Evolutionary conservation across 1,140 invertebrate genomes (phyloP).

Genomic region (Cydia amplana): DNA sequence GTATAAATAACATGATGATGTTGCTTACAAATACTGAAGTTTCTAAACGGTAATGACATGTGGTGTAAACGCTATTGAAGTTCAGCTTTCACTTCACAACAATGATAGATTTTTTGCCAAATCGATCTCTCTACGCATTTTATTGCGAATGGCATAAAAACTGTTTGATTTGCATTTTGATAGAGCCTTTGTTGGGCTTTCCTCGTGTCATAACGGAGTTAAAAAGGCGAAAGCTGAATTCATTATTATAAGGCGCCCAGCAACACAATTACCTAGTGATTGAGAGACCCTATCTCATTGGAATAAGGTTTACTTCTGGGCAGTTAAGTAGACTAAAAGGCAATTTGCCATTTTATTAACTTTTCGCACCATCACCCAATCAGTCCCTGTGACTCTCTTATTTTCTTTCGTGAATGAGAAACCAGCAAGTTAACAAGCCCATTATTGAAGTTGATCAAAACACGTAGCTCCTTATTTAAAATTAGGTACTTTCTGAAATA

Average conservation of each 20-base stretch:
- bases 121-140: constrained; percentile 7
- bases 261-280: too few species aligned
- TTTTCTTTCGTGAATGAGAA: not conserved
- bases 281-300: too few species aligned
- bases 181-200: constrained; percentile 14
- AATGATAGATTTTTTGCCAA: constrained; percentile 19
- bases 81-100: constrained; percentile 19
- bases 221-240: constrained; percentile 4
- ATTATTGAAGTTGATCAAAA: not conserved
- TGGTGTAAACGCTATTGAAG: constrained; percentile 4
- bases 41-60: constrained; percentile 13
- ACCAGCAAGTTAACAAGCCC: not conserved
- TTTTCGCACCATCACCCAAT: constrained; percentile 15
- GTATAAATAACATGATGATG: not conserved
- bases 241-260: not conserved
- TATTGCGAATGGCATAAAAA: not conserved
- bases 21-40: not conserved
- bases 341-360: constrained; percentile 12
- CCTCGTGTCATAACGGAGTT: not conserved
- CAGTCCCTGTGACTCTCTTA: not conserved
- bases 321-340: not conserved
- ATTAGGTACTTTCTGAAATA: too few species aligned
- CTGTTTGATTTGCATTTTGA: constrained; percentile 26
- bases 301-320: too few species aligned
- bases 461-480: too few species aligned